phyloP scores from a whole-genome alignment of 2,113 vertebrate genomes.

The Orcinus orca region DNA sequence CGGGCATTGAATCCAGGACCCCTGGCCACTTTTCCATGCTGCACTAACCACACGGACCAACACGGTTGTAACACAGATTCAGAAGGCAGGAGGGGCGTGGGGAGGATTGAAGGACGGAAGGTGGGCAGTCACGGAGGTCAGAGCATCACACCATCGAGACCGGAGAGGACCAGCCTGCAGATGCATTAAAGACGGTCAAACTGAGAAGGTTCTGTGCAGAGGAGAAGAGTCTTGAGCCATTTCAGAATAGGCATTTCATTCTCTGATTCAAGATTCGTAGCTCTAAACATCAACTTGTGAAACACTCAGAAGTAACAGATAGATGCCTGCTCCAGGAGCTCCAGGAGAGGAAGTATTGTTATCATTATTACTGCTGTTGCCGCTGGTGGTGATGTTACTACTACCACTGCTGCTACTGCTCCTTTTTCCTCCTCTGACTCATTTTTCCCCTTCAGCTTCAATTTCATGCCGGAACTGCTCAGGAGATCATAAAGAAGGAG shows the following conservation, averaged over 20 bases:
- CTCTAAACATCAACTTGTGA: not conserved
- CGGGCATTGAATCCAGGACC: accelerated
- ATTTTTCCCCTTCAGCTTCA: not conserved
- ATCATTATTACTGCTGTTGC: not conserved
- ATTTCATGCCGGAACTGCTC: not conserved
- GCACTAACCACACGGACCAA: not conserved
- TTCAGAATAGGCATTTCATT: not conserved
- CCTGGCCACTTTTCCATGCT: not conserved
- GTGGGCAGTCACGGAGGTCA: accelerated
- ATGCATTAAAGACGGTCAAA: not conserved
- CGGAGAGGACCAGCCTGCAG: not conserved
- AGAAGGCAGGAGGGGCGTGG: not conserved
- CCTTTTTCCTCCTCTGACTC: not conserved
- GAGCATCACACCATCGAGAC: accelerated
- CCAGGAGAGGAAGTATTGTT: not conserved
- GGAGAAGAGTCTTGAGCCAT: not conserved
- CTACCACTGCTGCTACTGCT: not conserved
- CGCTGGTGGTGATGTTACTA: not conserved
- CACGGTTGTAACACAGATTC: accelerated
- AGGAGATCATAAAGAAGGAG: not conserved
- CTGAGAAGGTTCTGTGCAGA: not conserved
- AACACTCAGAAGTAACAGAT: not conserved
- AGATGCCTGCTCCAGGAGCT: not conserved
- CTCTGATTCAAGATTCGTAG: not conserved
- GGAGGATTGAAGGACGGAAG: accelerated